Conservation (phyloP, 1,140 invertebrate species). For the Caenorhabditis remanei region DNA sequence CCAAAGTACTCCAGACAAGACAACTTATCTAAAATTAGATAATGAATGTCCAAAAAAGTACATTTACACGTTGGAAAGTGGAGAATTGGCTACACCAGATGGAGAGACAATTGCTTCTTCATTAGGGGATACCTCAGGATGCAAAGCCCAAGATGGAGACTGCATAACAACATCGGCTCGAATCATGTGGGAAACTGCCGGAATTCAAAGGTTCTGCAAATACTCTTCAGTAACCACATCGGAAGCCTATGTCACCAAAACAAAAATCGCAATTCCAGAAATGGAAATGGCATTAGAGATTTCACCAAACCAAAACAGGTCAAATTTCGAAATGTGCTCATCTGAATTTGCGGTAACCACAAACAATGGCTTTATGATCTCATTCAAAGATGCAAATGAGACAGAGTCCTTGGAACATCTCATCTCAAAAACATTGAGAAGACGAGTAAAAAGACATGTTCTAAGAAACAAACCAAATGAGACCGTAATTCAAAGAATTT, state of each 20-base stretch:
- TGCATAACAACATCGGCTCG: neutral
- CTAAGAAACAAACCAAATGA: neutral
- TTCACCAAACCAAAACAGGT: neutral
- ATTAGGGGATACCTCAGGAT: neutral
- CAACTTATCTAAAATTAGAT: too few species aligned
- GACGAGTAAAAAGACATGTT: neutral
- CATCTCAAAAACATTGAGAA: too few species aligned
- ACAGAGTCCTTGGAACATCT: too few species aligned
- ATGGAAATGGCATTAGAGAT: neutral
- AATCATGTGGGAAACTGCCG: neutral
- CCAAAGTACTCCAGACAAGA: neutral
- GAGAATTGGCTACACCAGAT: neutral
- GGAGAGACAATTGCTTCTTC: neutral
- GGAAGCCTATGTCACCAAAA: neutral
- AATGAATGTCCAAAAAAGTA: too few species aligned
- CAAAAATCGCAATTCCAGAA: neutral
- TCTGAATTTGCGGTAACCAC: neutral
- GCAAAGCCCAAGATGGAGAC: neutral
- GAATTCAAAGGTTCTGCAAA: neutral
- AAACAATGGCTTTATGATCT: slow-evolving; percentile 10
- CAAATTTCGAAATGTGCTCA: neutral
- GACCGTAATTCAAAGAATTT: neutral
- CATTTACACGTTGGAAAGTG: neutral
- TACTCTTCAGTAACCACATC: neutral
- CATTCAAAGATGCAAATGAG: neutral